Base-by-base conservation (phyloP, 2,888 invertebrate genomes). In the Lycocerus yunnanus region DNA sequence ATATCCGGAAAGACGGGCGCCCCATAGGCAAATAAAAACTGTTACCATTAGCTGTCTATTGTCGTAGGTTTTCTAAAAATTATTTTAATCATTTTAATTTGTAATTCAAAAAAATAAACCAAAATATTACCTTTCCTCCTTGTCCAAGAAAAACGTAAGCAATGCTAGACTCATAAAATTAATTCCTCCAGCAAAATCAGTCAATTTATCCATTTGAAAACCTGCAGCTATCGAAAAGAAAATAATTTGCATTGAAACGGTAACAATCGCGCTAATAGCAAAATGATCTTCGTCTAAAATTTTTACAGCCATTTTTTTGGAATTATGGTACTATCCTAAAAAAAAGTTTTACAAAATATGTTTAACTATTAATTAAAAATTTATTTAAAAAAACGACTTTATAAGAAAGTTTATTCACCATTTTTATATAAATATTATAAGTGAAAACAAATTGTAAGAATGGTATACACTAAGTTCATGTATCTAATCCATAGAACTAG, bases 41-140 rank as follows among this genome's bases (percentile, higher is more conserved):
- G 97, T 97, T 6, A 96, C 94, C 93, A 97, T 93, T n/a, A 97
- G 89, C 85, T 97, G 97, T 74, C 97, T 90, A 84, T 94, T 94
- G 84, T 95, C 95, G 84, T 95, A 97, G 70, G 92, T 93, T 85
- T 85, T 87, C 92, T 92, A 86, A 24, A 88, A 86, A 5, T 66
- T 16, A 66, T 58, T 59, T 18, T 59, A 21, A 6, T 13, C 58
- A 14, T 59, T 59, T 15, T n/a, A 15, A 15, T 15, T 61, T 13
- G 4, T n/a, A 10, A 63, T n/a, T 6, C 5, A 13, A 18, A 71
- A 71, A 27, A 18, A 66, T n/a, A 27, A 18, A 43, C 27, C 11
- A 66, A 66, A 43, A 71, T n/a, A 15, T 85, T 86, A 91, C 91
- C 88, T 93, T 93, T 82, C 93, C 93, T 80, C 92, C 92, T 90